Evolutionary conservation across 2,888 invertebrate genomes (phyloP).

Genomic region (Diadegma fenestrale): DNA sequence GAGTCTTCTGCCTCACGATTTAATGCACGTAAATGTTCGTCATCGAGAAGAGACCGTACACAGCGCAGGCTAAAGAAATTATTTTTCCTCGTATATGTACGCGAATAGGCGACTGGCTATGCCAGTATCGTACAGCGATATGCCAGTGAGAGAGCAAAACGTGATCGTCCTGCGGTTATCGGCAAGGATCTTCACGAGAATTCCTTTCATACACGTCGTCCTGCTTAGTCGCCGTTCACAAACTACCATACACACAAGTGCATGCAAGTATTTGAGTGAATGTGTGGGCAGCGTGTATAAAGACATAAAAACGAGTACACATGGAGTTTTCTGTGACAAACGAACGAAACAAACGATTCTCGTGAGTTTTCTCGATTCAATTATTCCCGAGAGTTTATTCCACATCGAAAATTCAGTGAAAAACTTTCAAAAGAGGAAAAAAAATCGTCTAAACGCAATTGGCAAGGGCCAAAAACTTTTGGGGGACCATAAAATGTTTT

Average conservation of each 20-base stretch:
- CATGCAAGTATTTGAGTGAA: conserved; percentile 12
- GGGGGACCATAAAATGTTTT: not conserved
- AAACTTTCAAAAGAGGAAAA: not conserved
- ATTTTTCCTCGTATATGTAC: conserved; percentile 36
- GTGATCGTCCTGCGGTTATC: conserved; percentile 60
- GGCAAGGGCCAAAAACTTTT: not conserved
- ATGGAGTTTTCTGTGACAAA: not conserved
- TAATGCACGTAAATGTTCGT: conserved; percentile 7
- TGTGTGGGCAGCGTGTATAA: not conserved
- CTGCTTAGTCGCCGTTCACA: conserved; percentile 45
- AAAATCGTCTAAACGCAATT: not conserved
- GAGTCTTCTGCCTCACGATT: conserved; percentile 4
- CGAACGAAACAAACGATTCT: not conserved
- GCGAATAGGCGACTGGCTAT: conserved; percentile 47
- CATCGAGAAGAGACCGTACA: conserved; percentile 2
- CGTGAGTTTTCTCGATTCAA: not conserved
- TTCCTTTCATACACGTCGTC: conserved; percentile 56
- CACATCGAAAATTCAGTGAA: not conserved
- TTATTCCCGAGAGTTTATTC: not conserved
- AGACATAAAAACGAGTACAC: not conserved
- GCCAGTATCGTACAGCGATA: conserved; percentile 42
- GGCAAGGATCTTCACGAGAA: conserved; percentile 62
- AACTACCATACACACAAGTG: conserved; percentile 14
- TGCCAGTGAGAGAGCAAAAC: conserved; percentile 53
- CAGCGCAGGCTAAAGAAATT: conserved; percentile 38